Evolutionary conservation across 2,888 invertebrate species (phyloP), one percentile per base, ranked within the genome.

Genomic region (Gerris lacustris): DNA sequence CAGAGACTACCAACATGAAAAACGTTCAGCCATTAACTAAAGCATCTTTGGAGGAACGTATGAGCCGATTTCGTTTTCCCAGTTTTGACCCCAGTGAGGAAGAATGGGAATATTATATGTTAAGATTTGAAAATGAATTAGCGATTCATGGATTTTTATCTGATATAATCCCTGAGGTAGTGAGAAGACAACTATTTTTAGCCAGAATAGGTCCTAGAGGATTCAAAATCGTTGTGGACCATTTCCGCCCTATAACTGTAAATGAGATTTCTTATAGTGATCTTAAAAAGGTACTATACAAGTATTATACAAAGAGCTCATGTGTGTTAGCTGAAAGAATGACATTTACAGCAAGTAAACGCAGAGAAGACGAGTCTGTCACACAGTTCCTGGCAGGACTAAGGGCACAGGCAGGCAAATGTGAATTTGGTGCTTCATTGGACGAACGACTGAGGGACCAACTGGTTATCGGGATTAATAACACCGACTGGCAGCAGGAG

Each of bases 381-480:
- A 63, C 31, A 6, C 63, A 69, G 43, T 69, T 62, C 43, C 6
- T 43, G 43, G 31, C 31, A 31, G 11, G 6, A 15, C 18, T 68
- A 45, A 44, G 45, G 15, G 43, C 69, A 43, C 44, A 44, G 44
- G 69, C 69, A 6, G 44, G 31, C 15, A 55, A 69, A 15, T 69
- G 69, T 69, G n/a, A 62, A 17, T 69, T 63, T 63, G 18, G 69
- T 6, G 11, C 18, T 15, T 63, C 62, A 0, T 31, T 69, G 7
- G 62, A 69, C 1, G 69, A 69, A 44, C 17, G 63, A 68, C 17
- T 68, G 17, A 68, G 68, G 31, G 68, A 68, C 31, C 68, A 68
- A 17, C n/a, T 68, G 11, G 55, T 68, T 18, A n/a, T 68, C 6
- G 68, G 68, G 6, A 55, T 62, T 43, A 15, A 45, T 11, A 55